phyloP scores from a whole-genome alignment of 35 echinoderm and acorn worm genomes.

The Anneissia japonica region DNA sequence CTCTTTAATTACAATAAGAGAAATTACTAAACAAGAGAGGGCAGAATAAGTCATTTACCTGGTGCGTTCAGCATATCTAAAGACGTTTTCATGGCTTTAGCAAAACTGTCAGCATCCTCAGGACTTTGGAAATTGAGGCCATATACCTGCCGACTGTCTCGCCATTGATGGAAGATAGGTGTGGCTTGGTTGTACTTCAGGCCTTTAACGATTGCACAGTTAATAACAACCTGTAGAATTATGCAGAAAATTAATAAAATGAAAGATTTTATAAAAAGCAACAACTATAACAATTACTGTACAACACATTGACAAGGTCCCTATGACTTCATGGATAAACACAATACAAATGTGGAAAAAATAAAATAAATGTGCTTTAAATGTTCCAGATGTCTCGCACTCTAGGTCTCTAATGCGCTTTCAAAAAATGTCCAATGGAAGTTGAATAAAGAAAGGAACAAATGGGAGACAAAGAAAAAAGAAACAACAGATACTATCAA shows the following conservation, averaged over 20 bases:
- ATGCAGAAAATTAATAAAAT: neutral
- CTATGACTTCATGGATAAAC: too few species aligned
- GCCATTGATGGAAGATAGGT: constrained; percentile 94
- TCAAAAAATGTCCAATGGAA: too few species aligned
- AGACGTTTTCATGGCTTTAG: constrained; percentile 52
- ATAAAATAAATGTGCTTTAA: too few species aligned
- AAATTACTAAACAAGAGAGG: neutral
- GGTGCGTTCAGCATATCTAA: constrained; percentile 54
- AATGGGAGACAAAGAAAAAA: too few species aligned
- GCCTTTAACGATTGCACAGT: constrained; percentile 83
- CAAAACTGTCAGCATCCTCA: constrained; percentile 66
- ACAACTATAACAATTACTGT: too few species aligned
- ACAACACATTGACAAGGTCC: too few species aligned
- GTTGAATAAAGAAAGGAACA: too few species aligned
- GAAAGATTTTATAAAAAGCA: neutral
- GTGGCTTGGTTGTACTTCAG: constrained; percentile 98
- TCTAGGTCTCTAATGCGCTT: too few species aligned
- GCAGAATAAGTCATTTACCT: constrained; percentile 12
- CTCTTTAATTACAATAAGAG: neutral
- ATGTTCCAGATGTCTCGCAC: too few species aligned
- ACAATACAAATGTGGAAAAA: too few species aligned
- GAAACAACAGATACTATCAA: too few species aligned
- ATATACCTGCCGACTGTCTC: constrained; percentile 87
- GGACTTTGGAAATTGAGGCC: constrained; percentile 93
- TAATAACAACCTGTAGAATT: constrained; percentile 81